A percentile compares a stretch with the other conserved stretches of the same genome.
Evolutionary conservation across 2,797 vertebrate genomes (phyloP).

Genomic region (Podarcis lilfordi): DNA sequence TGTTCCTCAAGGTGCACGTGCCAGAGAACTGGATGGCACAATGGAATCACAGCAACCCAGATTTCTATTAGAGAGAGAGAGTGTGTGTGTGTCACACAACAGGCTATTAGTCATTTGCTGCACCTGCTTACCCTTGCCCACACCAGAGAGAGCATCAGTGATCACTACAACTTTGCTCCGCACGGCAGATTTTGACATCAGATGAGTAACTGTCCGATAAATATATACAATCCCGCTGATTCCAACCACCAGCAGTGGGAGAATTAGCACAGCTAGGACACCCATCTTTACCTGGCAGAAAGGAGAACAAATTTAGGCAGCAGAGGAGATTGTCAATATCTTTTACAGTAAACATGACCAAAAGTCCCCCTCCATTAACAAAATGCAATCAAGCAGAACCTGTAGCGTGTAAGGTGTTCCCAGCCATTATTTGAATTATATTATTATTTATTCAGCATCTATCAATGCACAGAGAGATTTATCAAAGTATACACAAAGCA

Average conservation of each 20-base stretch:
- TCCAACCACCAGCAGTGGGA: conserved; percentile 88
- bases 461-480: background rate
- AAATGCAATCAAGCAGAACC: background rate
- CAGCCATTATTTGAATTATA: background rate
- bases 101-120: background rate
- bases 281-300: conserved; percentile 81
- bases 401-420: background rate
- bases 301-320: background rate
- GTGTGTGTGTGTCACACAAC: background rate
- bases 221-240: conserved; percentile 91
- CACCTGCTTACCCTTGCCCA: conserved; percentile 88
- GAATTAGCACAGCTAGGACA: conserved; percentile 79
- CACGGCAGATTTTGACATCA: conserved; percentile 90
- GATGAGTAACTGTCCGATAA: conserved; percentile 87
- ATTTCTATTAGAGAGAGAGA: background rate
- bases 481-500: background rate
- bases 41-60: background rate
- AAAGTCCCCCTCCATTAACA: too few species aligned
- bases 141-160: conserved; percentile 91
- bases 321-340: accelerated
- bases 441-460: background rate
- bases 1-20: background rate
- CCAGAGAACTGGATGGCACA: background rate
- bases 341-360: background rate
- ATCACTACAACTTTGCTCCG: conserved; percentile 96